Conservation (phyloP, 1,140 invertebrate genomes). For the Calliphora vicina region DNA sequence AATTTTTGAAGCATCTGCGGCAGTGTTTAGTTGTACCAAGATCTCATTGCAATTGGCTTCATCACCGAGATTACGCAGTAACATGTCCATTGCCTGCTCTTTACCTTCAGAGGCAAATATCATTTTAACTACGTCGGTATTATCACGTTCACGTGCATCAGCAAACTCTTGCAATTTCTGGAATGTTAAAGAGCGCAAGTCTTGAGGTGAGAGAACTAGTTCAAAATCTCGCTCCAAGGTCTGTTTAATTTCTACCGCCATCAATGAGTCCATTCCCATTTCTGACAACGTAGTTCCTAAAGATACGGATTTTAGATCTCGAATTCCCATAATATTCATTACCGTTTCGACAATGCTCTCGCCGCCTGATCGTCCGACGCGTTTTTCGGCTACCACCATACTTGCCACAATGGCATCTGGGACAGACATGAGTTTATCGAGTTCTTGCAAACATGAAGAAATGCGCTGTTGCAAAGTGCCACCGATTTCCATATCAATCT, state of each 20-base stretch:
- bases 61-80: slow-evolving; percentile 68
- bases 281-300: slow-evolving; percentile 80
- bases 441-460: slow-evolving; percentile 74
- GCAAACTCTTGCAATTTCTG: slow-evolving; percentile 71
- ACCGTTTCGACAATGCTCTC: slow-evolving; percentile 73
- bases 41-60: slow-evolving; percentile 61
- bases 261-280: slow-evolving; percentile 89
- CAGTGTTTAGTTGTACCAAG: slow-evolving; percentile 53
- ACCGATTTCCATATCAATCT: slow-evolving; percentile 77
- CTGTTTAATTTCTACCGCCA: slow-evolving; percentile 90
- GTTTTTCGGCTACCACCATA: slow-evolving; percentile 81
- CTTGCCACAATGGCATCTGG: slow-evolving; percentile 75
- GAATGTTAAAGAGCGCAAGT: slow-evolving; percentile 74
- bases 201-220: slow-evolving; percentile 78
- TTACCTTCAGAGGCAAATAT: slow-evolving; percentile 52
- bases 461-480: slow-evolving; percentile 88
- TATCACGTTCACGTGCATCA: slow-evolving; percentile 65
- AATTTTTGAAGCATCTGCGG: slow-evolving; percentile 56
- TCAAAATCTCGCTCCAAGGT: slow-evolving; percentile 85
- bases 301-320: slow-evolving; percentile 70
- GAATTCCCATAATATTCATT: slow-evolving; percentile 70
- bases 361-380: slow-evolving; percentile 65
- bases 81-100: slow-evolving; percentile 64
- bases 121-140: slow-evolving; percentile 62
- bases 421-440: slow-evolving; percentile 76